These are phyloP conservation scores for Otolemur crassicaudatus DNA, from an alignment of 2,797 vertebrate genomes.

Conservation along the genomic window DNA sequence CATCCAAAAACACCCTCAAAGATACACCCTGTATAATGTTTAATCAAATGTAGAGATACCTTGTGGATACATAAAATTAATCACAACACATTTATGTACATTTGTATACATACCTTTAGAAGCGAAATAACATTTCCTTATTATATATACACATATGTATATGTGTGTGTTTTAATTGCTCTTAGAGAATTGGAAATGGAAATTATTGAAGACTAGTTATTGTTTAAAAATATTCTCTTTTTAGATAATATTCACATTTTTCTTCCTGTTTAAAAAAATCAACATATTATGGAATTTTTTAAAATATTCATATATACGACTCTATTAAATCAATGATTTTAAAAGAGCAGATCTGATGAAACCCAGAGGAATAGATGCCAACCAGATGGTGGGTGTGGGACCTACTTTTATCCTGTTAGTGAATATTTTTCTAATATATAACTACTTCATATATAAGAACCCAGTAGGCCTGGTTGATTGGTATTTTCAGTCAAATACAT, in stretches of 20 bases:
- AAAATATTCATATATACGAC: not conserved
- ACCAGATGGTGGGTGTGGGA: not conserved
- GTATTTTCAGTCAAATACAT: not conserved
- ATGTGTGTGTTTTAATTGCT: not conserved
- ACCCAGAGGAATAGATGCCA: not conserved
- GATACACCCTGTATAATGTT: not conserved
- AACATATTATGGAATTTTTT: not conserved
- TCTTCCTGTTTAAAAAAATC: not conserved
- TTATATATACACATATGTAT: too few species aligned
- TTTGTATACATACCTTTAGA: not conserved
- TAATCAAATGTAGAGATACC: not conserved
- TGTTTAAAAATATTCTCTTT: not conserved
- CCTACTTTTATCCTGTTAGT: not conserved
- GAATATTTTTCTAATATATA: not conserved
- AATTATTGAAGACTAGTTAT: not conserved
- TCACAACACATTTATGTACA: not conserved
- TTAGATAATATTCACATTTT: not conserved
- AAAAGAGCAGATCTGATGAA: not conserved
- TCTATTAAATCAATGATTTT: not conserved
- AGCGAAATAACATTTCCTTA: not conserved
- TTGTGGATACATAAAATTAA: not conserved
- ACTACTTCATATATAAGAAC: not conserved
- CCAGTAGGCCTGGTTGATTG: not conserved
- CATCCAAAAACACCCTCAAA: not conserved
- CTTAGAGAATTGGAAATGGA: conserved; percentile 16